These are phyloP conservation scores for Drosophila lutescens DNA, from an alignment of 2,888 invertebrate genomes.

Conservation along the genomic window DNA sequence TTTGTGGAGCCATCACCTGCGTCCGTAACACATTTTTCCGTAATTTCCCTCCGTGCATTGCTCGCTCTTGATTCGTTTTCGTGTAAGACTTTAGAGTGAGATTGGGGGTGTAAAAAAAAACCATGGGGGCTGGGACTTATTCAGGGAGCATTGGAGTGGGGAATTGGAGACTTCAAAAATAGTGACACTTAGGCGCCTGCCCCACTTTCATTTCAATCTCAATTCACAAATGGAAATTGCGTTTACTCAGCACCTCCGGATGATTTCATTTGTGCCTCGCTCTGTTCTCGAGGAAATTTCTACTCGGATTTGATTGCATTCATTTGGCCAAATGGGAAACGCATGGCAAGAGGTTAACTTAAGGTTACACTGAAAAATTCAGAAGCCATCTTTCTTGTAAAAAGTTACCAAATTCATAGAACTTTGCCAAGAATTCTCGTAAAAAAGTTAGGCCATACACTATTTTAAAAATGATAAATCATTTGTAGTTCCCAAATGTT, in stretches of 20 bases:
- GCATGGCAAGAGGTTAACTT: not conserved
- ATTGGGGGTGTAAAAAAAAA: conserved; percentile 13
- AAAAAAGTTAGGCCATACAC: no score
- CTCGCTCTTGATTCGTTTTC: conserved; percentile 80
- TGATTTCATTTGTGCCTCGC: conserved; percentile 3
- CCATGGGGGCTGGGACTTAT: not conserved
- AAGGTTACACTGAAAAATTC: not conserved
- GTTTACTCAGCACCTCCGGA: not conserved
- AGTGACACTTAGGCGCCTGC: conserved; percentile 71
- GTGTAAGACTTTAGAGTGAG: conserved; percentile 56
- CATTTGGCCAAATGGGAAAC: conserved; percentile 38
- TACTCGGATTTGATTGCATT: conserved; percentile 36
- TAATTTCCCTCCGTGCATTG: conserved; percentile 75
- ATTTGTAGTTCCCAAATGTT: not conserved
- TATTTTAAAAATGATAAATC: not conserved
- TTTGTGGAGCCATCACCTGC: conserved; percentile 51
- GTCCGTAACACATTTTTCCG: conserved; percentile 65
- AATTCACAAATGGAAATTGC: conserved; percentile 67
- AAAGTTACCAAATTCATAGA: no score
- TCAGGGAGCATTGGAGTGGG: conserved; percentile 5
- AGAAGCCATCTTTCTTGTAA: no score
- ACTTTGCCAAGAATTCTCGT: no score
- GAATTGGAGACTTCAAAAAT: conserved; percentile 49
- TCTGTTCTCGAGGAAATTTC: conserved; percentile 8
- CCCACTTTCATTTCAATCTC: conserved; percentile 71